A percentile compares a stretch with the other conserved stretches of the same genome.
Evolutionary conservation across 2,113 vertebrate species (phyloP).

Genomic region (Sula dactylatra): DNA sequence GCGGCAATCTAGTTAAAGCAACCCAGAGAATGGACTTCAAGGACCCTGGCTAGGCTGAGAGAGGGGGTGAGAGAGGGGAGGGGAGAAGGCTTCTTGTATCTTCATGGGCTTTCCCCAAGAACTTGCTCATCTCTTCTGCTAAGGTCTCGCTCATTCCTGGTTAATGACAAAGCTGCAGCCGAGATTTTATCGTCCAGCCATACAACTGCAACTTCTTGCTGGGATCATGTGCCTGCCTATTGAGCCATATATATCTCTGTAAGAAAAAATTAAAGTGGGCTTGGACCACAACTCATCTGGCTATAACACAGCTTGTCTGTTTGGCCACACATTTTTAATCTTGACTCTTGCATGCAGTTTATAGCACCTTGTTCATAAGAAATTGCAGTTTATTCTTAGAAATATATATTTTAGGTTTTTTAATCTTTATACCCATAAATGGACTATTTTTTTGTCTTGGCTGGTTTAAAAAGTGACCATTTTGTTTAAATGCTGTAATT

Average conservation of each 20-base stretch:
- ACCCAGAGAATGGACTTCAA: slow-evolving; percentile 46
- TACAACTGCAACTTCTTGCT: slow-evolving; percentile 54
- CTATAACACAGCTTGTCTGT: slow-evolving; percentile 52
- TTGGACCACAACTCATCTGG: slow-evolving; percentile 57
- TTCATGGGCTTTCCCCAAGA: background rate
- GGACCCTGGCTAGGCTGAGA: background rate
- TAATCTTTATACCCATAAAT: slow-evolving; percentile 67
- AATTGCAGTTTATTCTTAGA: slow-evolving; percentile 70
- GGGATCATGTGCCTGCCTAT: slow-evolving; percentile 70
- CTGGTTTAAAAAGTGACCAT: slow-evolving; percentile 70
- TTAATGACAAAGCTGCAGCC: slow-evolving; percentile 50
- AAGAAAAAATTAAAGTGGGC: slow-evolving; percentile 41
- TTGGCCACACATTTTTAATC: slow-evolving; percentile 60
- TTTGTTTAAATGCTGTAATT: slow-evolving; percentile 68
- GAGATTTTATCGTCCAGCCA: slow-evolving; percentile 15
- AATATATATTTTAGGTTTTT: slow-evolving; percentile 68
- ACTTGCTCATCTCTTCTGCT: slow-evolving; percentile 7
- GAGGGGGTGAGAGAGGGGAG: background rate
- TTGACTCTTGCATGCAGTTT: slow-evolving; percentile 66
- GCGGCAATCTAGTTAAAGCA: slow-evolving; percentile 38
- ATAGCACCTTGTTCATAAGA: slow-evolving; percentile 72
- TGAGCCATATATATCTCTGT: slow-evolving; percentile 69
- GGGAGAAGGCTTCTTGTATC: background rate
- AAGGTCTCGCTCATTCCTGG: slow-evolving; percentile 23
- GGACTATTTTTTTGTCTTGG: slow-evolving; percentile 66